Conservation (phyloP, 2,797 vertebrate genomes). For the Acrocephalus scirpaceus region DNA sequence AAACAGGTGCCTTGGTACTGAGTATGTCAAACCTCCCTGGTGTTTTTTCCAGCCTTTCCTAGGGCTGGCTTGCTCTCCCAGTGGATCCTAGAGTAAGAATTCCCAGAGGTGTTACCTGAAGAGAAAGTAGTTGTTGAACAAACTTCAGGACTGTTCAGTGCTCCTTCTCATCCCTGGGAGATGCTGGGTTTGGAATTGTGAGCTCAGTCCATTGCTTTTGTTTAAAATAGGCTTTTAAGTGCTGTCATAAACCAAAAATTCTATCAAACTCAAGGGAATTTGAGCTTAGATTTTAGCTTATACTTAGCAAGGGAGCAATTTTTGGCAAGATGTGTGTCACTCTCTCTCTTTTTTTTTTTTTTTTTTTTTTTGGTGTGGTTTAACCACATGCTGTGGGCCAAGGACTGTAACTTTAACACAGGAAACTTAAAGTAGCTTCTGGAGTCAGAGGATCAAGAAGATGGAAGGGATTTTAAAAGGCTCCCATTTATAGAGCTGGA, state of each 20-base stretch:
- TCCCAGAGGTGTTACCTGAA: background rate
- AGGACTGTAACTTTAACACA: background rate
- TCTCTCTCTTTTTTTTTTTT: background rate
- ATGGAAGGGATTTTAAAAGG: background rate
- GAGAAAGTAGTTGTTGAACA: background rate
- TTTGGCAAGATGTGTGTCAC: background rate
- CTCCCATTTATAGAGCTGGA: background rate
- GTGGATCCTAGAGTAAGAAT: background rate
- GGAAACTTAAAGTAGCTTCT: background rate
- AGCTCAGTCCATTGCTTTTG: background rate
- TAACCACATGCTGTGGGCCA: background rate
- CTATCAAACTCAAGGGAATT: background rate
- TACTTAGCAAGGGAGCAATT: background rate
- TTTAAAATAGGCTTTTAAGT: background rate
- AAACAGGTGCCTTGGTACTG: background rate
- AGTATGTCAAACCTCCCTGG: background rate
- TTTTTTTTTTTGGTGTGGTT: background rate
- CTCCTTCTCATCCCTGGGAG: background rate
- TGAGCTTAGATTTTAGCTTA: background rate
- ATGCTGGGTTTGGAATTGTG: background rate
- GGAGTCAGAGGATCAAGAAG: background rate
- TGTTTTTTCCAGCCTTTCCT: background rate
- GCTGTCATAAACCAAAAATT: background rate
- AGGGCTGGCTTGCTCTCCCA: background rate
- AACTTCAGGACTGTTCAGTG: background rate